Conservation (phyloP, 2,888 invertebrate species). For the Nymphalis c-album region DNA sequence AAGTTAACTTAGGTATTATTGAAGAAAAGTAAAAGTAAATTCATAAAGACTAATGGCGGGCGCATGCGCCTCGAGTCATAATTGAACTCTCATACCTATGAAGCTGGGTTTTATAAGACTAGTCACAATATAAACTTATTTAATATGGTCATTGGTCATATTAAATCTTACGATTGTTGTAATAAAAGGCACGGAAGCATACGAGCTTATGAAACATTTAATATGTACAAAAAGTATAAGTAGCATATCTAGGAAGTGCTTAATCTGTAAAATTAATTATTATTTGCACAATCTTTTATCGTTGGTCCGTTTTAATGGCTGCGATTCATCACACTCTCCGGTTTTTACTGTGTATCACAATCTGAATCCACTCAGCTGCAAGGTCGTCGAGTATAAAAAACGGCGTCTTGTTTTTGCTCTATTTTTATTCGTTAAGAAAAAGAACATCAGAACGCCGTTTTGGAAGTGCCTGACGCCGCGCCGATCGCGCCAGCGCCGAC, state of each 20-base stretch:
- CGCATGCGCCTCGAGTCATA: slow-evolving; percentile 26
- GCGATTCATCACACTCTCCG: slow-evolving; percentile 71
- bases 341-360: slow-evolving; percentile 73
- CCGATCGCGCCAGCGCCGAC: slow-evolving; percentile 52
- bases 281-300: slow-evolving; percentile 54
- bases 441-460: slow-evolving; percentile 76
- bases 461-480: slow-evolving; percentile 62
- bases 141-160: background rate
- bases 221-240: slow-evolving; percentile 30
- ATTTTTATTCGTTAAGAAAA: slow-evolving; percentile 75
- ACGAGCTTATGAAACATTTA: slow-evolving; percentile 23
- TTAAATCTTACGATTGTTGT: slow-evolving; percentile 16
- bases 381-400: slow-evolving; percentile 75
- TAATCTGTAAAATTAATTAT: slow-evolving; percentile 54
- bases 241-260: slow-evolving; percentile 54
- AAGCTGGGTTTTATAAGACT: background rate
- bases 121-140: background rate
- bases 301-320: slow-evolving; percentile 49
- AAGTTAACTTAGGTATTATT: slow-evolving; percentile 54
- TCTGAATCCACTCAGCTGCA: slow-evolving; percentile 73
- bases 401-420: slow-evolving; percentile 72
- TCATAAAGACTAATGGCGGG: slow-evolving; percentile 55
- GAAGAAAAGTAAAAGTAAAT: slow-evolving; percentile 77
- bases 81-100: slow-evolving; percentile 16
- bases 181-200: slow-evolving; percentile 20